Evolutionary conservation across 2,888 invertebrate species (phyloP).

Genomic region (Dugesia japonica): DNA sequence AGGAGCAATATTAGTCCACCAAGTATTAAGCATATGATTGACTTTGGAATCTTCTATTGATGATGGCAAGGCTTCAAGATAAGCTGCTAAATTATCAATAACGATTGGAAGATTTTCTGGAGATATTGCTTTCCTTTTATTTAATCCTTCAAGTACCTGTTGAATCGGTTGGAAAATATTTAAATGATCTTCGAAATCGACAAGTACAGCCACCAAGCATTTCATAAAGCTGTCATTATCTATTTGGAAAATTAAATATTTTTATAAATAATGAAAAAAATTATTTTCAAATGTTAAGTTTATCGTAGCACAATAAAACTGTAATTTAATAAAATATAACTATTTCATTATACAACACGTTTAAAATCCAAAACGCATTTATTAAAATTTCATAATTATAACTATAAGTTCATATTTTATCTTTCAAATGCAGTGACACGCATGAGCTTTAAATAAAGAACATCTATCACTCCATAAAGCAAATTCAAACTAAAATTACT

Average conservation of each 20-base stretch:
- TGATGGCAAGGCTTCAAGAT: slow-evolving; percentile 69
- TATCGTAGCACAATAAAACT: too few relatives aligned
- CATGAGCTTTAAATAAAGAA: too few relatives aligned
- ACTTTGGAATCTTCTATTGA: slow-evolving; percentile 55
- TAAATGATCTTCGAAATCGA: slow-evolving; percentile 76
- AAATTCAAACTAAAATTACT: too few relatives aligned
- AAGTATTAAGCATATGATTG: slow-evolving; percentile 51
- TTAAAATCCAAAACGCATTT: too few relatives aligned
- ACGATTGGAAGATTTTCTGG: slow-evolving; percentile 38
- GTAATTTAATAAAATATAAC: too few relatives aligned
- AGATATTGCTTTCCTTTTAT: slow-evolving; percentile 62
- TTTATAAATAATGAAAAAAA: not conserved
- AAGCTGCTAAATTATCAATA: slow-evolving; percentile 73
- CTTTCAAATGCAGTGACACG: too few relatives aligned
- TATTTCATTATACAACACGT: too few relatives aligned
- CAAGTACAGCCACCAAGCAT: slow-evolving; percentile 74
- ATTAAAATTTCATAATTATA: too few relatives aligned
- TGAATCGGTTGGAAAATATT: slow-evolving; percentile 84
- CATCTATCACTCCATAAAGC: too few relatives aligned
- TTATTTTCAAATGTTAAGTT: too few relatives aligned
- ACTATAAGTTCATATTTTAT: too few relatives aligned
- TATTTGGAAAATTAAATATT: slow-evolving; percentile 29
- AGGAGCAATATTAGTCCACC: slow-evolving; percentile 66
- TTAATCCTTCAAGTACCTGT: slow-evolving; percentile 67
- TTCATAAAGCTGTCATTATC: slow-evolving; percentile 66